Percentiles rank a stretch among this genome's conserved stretches.
These are phyloP conservation scores for Drosophila subobscura DNA, from an alignment of 1,140 invertebrate species.

Conservation along the genomic window DNA sequence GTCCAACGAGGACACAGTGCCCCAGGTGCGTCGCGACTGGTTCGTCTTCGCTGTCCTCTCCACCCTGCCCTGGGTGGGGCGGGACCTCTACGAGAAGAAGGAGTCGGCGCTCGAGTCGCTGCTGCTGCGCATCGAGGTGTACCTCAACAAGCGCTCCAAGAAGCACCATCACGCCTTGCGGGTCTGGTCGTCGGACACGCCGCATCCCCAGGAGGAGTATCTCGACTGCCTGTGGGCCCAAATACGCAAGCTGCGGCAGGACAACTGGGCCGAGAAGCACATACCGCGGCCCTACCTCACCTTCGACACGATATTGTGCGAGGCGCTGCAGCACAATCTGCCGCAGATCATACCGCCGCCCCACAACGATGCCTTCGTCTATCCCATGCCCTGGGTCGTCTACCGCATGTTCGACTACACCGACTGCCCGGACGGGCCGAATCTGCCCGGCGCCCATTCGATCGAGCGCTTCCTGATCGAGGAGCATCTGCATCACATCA, in stretches of 20 bases:
- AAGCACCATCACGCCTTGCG: slow-evolving; percentile 95
- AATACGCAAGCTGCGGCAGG: slow-evolving; percentile 94
- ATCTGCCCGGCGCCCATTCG: slow-evolving; percentile 96
- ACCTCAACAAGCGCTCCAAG: slow-evolving; percentile 96
- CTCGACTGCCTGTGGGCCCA: slow-evolving; percentile 99
- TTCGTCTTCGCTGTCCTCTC: slow-evolving; percentile 98
- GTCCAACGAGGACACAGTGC: slow-evolving; percentile 96
- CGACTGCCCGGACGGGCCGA: slow-evolving; percentile 96
- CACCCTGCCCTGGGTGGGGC: slow-evolving; percentile 97
- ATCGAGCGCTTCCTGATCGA: slow-evolving; percentile 99
- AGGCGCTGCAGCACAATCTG: slow-evolving; percentile 97
- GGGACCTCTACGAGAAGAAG: slow-evolving; percentile 98
- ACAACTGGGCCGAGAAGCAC: slow-evolving; percentile 99
- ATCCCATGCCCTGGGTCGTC: slow-evolving; percentile 95
- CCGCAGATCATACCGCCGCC: slow-evolving; percentile 94
- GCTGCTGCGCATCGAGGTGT: slow-evolving; percentile 96
- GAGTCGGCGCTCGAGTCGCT: slow-evolving; percentile 96
- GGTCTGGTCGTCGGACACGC: slow-evolving; percentile 96
- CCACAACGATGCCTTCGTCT: slow-evolving; percentile 94
- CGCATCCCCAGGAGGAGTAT: slow-evolving; percentile 99
- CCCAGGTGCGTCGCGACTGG: slow-evolving; percentile 96
- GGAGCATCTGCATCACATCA: slow-evolving; percentile 97
- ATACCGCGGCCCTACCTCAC: slow-evolving; percentile 97
- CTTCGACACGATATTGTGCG: slow-evolving; percentile 97
- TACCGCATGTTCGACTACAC: slow-evolving; percentile 99